Conservation (phyloP, 2,888 invertebrate species). For the Thyatira batis region DNA sequence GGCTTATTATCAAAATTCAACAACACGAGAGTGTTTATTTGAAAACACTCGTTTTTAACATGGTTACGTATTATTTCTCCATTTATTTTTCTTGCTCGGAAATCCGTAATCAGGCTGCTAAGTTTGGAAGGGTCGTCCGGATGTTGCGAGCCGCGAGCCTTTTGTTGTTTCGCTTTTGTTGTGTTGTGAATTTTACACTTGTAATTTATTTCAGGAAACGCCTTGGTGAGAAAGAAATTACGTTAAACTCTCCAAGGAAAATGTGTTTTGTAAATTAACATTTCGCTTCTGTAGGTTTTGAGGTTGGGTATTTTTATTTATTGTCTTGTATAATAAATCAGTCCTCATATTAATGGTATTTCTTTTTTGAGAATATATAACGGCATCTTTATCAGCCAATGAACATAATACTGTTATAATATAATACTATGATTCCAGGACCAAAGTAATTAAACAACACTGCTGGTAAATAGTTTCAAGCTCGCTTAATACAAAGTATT, state of each 20-base stretch:
- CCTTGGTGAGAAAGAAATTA: constrained; percentile 80
- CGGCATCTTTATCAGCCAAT: neutral
- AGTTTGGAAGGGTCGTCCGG: constrained; percentile 81
- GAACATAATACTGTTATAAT: no score
- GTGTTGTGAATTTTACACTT: constrained; percentile 82
- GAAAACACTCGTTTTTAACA: constrained; percentile 55
- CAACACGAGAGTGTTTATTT: constrained; percentile 48
- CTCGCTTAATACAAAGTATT: neutral
- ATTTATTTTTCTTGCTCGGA: constrained; percentile 76
- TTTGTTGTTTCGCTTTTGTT: constrained; percentile 81
- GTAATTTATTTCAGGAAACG: constrained; percentile 82
- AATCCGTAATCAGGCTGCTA: constrained; percentile 81
- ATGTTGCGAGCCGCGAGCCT: constrained; percentile 80
- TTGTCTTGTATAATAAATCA: constrained; percentile 17
- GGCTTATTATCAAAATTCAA: constrained; percentile 34
- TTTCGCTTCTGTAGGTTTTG: constrained; percentile 62
- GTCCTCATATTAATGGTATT: neutral
- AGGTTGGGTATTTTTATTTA: constrained; percentile 49
- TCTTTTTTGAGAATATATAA: neutral
- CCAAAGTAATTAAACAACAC: no score
- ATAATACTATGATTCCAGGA: no score
- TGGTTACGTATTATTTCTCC: constrained; percentile 64
- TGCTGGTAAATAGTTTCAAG: no score
- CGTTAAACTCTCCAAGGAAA: constrained; percentile 78
- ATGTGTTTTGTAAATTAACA: constrained; percentile 79